A percentile compares a stretch with the other conserved stretches of the same genome.
Conservation (phyloP, 2,797 vertebrate genomes). For the Taenioides sp. region DNA sequence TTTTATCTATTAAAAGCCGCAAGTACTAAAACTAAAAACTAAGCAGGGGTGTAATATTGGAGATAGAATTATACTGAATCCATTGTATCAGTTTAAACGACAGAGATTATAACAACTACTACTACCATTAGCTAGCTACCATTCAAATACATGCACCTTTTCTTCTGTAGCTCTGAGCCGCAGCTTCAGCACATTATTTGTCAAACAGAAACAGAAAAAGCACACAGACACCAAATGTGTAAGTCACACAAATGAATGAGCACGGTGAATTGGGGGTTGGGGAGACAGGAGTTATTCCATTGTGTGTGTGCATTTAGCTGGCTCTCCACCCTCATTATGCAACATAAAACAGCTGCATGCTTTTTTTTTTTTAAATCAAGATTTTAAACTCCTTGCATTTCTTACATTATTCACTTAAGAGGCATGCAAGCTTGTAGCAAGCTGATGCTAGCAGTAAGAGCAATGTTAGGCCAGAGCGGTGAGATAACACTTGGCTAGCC, state of each 20-base stretch:
- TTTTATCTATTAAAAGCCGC: neutral
- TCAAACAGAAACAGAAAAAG: constrained; percentile 52
- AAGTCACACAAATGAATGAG: constrained; percentile 39
- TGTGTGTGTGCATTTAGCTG: constrained; percentile 32
- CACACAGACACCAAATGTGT: constrained; percentile 34
- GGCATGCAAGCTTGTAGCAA: constrained; percentile 84
- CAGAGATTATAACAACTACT: constrained; percentile 31
- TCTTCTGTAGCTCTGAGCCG: constrained; percentile 63
- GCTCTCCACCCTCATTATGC: constrained; percentile 35
- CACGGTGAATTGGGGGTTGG: constrained; percentile 14
- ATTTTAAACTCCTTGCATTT: constrained; percentile 60
- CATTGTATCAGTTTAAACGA: too few species aligned
- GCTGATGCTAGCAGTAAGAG: constrained; percentile 54
- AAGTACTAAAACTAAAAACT: neutral
- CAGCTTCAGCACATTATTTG: constrained; percentile 73
- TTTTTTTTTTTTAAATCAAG: constrained; percentile 40
- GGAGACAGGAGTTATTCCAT: constrained; percentile 27
- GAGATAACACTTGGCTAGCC: constrained; percentile 65
- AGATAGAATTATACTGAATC: too few species aligned
- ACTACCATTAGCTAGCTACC: constrained; percentile 44
- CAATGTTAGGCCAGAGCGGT: constrained; percentile 49
- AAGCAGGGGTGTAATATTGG: constrained; percentile 6
- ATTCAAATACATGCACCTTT: constrained; percentile 74
- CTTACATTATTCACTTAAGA: constrained; percentile 52
- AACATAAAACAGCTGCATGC: constrained; percentile 52